These are phyloP conservation scores for Lanius collurio DNA, from an alignment of 2,113 vertebrate genomes.

Conservation along the genomic window DNA sequence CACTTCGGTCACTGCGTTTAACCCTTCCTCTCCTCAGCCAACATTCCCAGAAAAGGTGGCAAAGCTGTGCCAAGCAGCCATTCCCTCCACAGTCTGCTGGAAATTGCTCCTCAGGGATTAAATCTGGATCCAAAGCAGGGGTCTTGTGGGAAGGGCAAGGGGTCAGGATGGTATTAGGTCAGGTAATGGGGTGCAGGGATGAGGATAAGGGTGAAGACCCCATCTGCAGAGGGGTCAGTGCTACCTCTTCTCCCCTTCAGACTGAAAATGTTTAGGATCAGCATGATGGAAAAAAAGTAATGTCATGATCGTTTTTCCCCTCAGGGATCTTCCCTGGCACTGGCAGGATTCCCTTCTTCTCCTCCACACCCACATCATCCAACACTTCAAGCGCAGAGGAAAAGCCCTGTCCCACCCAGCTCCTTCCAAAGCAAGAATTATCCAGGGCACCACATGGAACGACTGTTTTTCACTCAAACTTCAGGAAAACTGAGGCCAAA, in stretches of 20 bases:
- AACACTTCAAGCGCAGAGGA: not conserved
- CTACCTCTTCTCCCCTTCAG: not conserved
- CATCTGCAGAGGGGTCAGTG: not conserved
- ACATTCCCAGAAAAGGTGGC: not conserved
- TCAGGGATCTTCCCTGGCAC: not conserved
- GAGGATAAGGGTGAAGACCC: not conserved
- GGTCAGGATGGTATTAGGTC: not conserved
- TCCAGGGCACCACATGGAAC: not conserved
- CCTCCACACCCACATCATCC: not conserved
- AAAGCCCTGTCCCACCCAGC: not conserved
- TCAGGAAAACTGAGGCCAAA: not conserved
- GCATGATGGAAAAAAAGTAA: not conserved
- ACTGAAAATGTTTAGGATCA: not conserved
- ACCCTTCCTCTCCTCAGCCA: not conserved
- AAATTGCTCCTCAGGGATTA: not conserved
- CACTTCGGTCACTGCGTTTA: rapidly evolving
- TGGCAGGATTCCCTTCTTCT: not conserved
- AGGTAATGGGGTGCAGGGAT: not conserved
- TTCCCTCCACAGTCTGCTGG: not conserved
- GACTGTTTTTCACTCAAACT: not conserved
- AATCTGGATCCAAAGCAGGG: not conserved
- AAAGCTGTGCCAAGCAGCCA: not conserved
- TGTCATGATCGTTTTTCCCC: rapidly evolving
- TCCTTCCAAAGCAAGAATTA: not conserved
- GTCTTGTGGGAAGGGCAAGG: not conserved